Conservation (phyloP, 2,888 invertebrate species). For the Ectemnius lituratus region DNA sequence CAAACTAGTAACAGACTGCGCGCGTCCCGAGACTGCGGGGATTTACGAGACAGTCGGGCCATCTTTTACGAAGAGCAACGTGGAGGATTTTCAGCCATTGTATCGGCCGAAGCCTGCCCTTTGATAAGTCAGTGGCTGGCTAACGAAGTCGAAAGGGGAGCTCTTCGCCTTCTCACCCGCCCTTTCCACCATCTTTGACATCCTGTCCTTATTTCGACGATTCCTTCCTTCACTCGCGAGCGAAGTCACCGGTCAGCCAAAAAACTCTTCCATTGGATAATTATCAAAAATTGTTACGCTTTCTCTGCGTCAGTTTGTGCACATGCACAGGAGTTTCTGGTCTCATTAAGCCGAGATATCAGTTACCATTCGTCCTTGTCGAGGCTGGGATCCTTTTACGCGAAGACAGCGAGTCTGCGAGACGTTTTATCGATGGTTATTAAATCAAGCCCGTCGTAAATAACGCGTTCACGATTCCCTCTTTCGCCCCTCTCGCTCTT, state of each 20-base stretch:
- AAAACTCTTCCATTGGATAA: no score
- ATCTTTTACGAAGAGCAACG: slow-evolving; percentile 69
- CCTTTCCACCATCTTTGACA: slow-evolving; percentile 21
- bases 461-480: slow-evolving; percentile 43
- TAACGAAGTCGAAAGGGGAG: slow-evolving; percentile 65
- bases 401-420: slow-evolving; percentile 28
- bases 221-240: neutral
- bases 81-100: slow-evolving; percentile 68
- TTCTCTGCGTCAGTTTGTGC: no score
- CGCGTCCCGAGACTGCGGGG: slow-evolving; percentile 63
- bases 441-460: slow-evolving; percentile 54
- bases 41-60: slow-evolving; percentile 71
- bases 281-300: no score
- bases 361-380: no score
- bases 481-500: slow-evolving; percentile 40
- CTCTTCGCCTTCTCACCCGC: slow-evolving; percentile 37
- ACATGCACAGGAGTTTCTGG: no score
- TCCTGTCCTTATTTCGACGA: slow-evolving; percentile 15
- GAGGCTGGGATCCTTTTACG: slow-evolving; percentile 9
- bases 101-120: slow-evolving; percentile 62
- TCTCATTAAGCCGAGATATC: no score
- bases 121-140: slow-evolving; percentile 69
- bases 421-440: slow-evolving; percentile 46
- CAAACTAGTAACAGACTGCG: slow-evolving; percentile 64
- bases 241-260: no score